Conservation (phyloP, 2,113 vertebrate genomes). For the Gulo gulo region DNA sequence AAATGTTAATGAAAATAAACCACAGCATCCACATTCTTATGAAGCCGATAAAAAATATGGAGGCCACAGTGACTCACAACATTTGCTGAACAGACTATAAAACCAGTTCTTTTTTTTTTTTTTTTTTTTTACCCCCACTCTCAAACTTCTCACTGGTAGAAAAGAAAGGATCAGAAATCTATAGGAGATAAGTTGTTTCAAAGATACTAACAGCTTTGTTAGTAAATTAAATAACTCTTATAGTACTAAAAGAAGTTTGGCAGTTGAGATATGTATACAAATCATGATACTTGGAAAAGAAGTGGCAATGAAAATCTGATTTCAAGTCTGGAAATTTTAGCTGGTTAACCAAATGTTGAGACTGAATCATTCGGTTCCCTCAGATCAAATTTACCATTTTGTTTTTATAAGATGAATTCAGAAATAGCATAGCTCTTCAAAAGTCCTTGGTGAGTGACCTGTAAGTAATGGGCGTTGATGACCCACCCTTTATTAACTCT, state of each 20-base stretch:
- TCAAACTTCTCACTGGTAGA: background rate
- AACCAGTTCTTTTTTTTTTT: background rate
- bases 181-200: background rate
- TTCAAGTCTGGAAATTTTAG: slow-evolving; percentile 13
- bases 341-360: background rate
- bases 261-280: background rate
- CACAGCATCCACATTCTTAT: background rate
- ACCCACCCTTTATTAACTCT: background rate
- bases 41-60: background rate
- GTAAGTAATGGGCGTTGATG: background rate
- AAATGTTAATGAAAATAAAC: background rate
- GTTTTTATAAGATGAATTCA: background rate
- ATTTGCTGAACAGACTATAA: background rate
- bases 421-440: background rate
- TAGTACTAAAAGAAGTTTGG: background rate
- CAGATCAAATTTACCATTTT: background rate
- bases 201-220: slow-evolving; percentile 23
- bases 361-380: background rate
- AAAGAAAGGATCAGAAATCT: background rate
- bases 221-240: background rate
- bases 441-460: background rate
- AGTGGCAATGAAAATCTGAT: slow-evolving; percentile 10
- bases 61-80: background rate
- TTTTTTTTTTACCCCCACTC: background rate
- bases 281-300: slow-evolving; percentile 4